These are phyloP conservation scores for Eulemur rufifrons DNA, from an alignment of 2,113 vertebrate genomes.

Conservation along the genomic window DNA sequence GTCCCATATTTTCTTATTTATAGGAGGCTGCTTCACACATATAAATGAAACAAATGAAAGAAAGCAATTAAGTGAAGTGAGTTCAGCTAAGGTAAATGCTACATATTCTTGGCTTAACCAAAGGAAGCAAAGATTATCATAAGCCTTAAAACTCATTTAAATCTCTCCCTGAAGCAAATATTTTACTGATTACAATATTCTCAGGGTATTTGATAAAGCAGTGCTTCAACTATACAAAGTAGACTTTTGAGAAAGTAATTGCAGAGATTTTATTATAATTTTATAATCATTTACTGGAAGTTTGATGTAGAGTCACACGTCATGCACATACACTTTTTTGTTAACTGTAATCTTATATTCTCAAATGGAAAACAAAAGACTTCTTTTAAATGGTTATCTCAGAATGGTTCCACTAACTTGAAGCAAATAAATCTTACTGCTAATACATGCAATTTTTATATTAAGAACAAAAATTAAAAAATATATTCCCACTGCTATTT, in stretches of 20 bases:
- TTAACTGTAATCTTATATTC: background rate
- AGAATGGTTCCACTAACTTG: background rate
- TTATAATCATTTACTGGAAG: background rate
- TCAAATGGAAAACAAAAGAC: background rate
- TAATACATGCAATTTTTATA: background rate
- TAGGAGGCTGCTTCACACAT: background rate
- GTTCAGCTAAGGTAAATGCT: background rate
- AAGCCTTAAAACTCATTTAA: background rate
- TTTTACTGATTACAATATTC: background rate
- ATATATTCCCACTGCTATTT: background rate
- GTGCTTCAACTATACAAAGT: background rate
- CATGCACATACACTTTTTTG: background rate
- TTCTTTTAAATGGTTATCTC: background rate
- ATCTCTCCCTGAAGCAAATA: background rate
- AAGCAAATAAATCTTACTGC: background rate
- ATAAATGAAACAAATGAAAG: background rate
- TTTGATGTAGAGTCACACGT: background rate
- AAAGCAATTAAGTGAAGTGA: background rate
- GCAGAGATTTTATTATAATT: background rate
- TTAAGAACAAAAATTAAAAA: background rate
- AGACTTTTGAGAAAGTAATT: slow-evolving; percentile 25
- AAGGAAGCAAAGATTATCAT: background rate
- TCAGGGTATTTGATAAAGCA: slow-evolving; percentile 18
- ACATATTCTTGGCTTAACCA: background rate
- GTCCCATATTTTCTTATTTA: background rate